These are phyloP conservation scores for Lingula anatina DNA, from an alignment of 2,888 invertebrate genomes.

Conservation along the genomic window DNA sequence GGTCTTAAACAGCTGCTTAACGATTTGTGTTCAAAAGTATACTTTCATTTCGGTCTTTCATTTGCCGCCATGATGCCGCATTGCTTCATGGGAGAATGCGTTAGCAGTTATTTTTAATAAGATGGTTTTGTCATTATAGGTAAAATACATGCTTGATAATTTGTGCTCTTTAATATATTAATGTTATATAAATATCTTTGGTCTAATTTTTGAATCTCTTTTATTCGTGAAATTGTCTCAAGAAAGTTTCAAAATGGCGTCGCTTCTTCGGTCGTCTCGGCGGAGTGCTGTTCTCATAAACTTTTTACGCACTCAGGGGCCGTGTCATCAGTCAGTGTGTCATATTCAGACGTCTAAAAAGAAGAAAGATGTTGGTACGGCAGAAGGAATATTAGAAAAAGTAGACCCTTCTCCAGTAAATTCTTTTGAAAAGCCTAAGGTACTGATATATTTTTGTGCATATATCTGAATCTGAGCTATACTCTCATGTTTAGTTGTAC, in stretches of 20 bases:
- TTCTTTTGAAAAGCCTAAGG: constrained; percentile 26
- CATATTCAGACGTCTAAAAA: constrained; percentile 29
- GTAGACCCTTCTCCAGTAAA: constrained; percentile 29
- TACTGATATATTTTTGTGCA: constrained; percentile 4
- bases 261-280: constrained; percentile 21
- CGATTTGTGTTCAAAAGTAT: background rate
- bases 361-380: constrained; percentile 22
- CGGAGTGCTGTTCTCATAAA: constrained; percentile 18
- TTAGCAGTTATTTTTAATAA: too few relatives aligned
- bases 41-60: constrained; percentile 2
- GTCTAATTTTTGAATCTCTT: too few relatives aligned
- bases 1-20: background rate
- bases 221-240: too few relatives aligned
- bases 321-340: constrained; percentile 10
- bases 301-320: constrained; percentile 6
- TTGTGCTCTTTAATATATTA: too few relatives aligned
- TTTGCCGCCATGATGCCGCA: constrained; percentile 8
- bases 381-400: constrained; percentile 21
- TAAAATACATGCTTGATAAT: too few relatives aligned
- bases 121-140: too few relatives aligned
- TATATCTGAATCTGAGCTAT: too few relatives aligned
- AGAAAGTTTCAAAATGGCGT: constrained; percentile 26
- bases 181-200: too few relatives aligned
- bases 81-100: background rate
- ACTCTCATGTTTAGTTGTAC: too few relatives aligned